phyloP scores from a whole-genome alignment of 2,113 vertebrate species.

The Carlito syrichta region DNA sequence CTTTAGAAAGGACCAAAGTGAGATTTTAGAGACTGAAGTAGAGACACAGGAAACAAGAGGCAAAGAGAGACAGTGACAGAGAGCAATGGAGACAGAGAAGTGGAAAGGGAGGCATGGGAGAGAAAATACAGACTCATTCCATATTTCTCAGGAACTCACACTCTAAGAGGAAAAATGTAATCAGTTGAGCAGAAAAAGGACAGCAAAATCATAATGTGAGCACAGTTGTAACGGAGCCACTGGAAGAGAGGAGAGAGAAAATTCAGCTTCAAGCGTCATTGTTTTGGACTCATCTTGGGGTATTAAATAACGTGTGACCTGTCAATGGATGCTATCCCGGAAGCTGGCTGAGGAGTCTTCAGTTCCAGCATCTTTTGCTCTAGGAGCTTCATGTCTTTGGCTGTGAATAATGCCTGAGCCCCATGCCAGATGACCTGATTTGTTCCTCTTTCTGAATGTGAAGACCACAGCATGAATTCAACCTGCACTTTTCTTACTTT shows the following conservation, averaged over 20 bases:
- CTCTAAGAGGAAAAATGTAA: too few species aligned
- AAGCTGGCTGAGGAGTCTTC: neutral
- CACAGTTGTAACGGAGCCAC: neutral
- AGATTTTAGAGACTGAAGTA: neutral
- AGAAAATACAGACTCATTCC: neutral
- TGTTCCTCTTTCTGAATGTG: neutral
- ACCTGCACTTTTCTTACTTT: neutral
- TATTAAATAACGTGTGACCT: neutral
- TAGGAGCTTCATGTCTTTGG: fast-evolving
- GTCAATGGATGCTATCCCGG: neutral
- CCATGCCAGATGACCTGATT: fast-evolving
- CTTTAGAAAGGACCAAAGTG: neutral
- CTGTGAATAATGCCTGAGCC: too few species aligned
- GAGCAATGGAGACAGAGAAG: neutral
- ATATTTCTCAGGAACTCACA: neutral
- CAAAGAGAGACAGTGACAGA: neutral
- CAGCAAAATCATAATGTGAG: neutral
- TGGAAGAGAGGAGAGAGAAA: neutral
- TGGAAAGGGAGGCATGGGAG: neutral
- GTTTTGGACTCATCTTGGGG: neutral
- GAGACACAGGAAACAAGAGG: neutral
- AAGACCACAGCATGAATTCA: neutral
- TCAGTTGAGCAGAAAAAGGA: neutral
- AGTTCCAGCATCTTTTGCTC: neutral
- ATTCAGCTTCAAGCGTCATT: neutral